Base-by-base conservation (phyloP, 2,888 invertebrate species). In the Agrilus mali region DNA sequence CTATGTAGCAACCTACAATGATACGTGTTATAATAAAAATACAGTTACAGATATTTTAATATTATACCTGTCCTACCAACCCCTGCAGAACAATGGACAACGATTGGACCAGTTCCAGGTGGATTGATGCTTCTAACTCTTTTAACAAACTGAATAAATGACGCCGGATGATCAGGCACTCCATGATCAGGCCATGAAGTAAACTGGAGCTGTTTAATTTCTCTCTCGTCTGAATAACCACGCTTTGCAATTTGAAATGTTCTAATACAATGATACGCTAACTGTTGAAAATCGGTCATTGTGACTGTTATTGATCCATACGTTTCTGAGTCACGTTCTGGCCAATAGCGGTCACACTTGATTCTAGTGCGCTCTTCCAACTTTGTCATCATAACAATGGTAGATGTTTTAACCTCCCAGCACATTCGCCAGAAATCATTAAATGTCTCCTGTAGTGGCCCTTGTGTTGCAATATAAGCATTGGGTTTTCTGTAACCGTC, bases 1-100 rank as follows among this genome's bases (percentile, higher is more conserved):
- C 97, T 56, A 98, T 94, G 67, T 96, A 97, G 66, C 96, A 96
- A 35, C 97, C 63, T 63, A 43, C 10, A 52, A 50, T 17, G n/a
- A 13, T 35, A 33, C 17, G 15, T 7, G 3, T 33, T 93, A 7
- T 93, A 94, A 41, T 93, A 78, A 27, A 14, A 8, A 13, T 6
- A 22, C 13, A 4, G 4, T 27, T 2, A 27, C 2, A 27, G 2
- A 2, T 10, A 10, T 27, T 8, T 5, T 27, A 4, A 27, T 4
- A 76, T 66, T 1, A 74, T 75, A 10, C 76, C 76, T 8, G 76
- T 75, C 49, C 75, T 61, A 2, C 75, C 76, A 20, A 74, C 72
- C 3, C 76, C 76, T 40, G 74, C 74, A 56, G 72, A 73, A 37
- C 77, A 77, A 53, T 77, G 77, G 0, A 77, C 69, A 4, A 74